phyloP scores from a whole-genome alignment of 2,888 invertebrate genomes.

The Eupelmus urozonus region DNA sequence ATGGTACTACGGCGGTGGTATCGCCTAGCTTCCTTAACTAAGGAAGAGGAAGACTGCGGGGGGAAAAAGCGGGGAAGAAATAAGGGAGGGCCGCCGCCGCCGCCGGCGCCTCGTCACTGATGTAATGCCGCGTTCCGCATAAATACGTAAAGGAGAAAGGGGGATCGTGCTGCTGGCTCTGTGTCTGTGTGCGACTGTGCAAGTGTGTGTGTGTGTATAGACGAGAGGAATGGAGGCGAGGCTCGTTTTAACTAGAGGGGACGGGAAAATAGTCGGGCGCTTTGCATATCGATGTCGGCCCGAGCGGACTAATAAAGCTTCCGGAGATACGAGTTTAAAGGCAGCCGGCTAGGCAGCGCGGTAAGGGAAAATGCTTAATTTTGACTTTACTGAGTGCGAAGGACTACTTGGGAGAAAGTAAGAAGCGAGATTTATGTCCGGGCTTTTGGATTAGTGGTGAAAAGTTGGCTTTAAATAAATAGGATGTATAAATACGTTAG shows the following conservation, averaged over 20 bases:
- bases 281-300: slow-evolving; percentile 57
- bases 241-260: slow-evolving; percentile 3
- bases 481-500: neutral
- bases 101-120: slow-evolving; percentile 55
- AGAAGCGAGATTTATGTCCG: neutral
- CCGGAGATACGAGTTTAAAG: neutral
- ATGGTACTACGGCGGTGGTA: slow-evolving; percentile 59
- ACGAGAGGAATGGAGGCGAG: neutral
- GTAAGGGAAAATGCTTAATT: slow-evolving; percentile 42
- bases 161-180: no score
- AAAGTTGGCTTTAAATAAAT: neutral
- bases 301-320: slow-evolving; percentile 51
- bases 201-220: neutral
- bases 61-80: slow-evolving; percentile 57
- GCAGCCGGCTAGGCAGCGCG: no score
- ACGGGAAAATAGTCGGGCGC: slow-evolving; percentile 48
- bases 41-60: slow-evolving; percentile 59
- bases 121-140: slow-evolving; percentile 47
- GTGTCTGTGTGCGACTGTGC: no score
- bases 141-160: slow-evolving; percentile 50
- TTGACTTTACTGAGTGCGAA: slow-evolving; percentile 41
- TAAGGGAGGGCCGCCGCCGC: no score
- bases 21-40: slow-evolving; percentile 57
- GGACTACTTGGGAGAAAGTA: neutral
- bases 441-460: neutral